These are phyloP conservation scores for Neolamprologus longior DNA, from an alignment of 2,113 vertebrate species.

Conservation along the genomic window DNA sequence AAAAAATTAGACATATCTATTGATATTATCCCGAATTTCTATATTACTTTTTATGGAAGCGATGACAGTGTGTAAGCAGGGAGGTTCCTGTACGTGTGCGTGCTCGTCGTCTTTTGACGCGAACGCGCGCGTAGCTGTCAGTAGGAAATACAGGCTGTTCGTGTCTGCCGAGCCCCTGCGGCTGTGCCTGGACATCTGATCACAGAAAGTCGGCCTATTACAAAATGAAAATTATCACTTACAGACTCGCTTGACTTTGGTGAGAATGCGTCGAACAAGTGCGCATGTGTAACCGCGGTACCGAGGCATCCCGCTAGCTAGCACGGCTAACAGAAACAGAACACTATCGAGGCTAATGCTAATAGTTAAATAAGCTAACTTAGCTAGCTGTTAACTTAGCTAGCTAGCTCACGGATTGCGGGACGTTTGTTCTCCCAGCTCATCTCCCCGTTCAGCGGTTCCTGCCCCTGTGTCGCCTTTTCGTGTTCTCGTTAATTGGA, in stretches of 20 bases:
- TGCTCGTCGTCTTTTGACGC: background rate
- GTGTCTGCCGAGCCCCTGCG: slow-evolving; percentile 14
- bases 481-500: slow-evolving; percentile 8
- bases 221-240: background rate
- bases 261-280: background rate
- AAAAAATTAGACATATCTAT: background rate
- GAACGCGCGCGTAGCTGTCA: slow-evolving; percentile 72
- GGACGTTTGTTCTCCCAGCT: slow-evolving; percentile 16
- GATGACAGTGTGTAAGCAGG: background rate
- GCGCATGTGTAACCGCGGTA: background rate
- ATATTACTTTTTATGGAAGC: background rate
- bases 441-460: background rate
- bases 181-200: background rate
- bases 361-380: slow-evolving; percentile 38
- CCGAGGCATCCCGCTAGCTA: background rate
- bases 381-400: slow-evolving; percentile 30
- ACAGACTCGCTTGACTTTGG: background rate
- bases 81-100: slow-evolving; percentile 33
- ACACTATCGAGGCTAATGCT: slow-evolving; percentile 25
- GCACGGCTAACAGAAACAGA: slow-evolving; percentile 43
- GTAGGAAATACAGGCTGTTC: slow-evolving; percentile 66
- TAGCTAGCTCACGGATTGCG: background rate
- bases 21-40: background rate
- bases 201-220: background rate
- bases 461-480: background rate